phyloP scores from a whole-genome alignment of 2,888 invertebrate genomes.

The Polydrusus pterygomalis region DNA sequence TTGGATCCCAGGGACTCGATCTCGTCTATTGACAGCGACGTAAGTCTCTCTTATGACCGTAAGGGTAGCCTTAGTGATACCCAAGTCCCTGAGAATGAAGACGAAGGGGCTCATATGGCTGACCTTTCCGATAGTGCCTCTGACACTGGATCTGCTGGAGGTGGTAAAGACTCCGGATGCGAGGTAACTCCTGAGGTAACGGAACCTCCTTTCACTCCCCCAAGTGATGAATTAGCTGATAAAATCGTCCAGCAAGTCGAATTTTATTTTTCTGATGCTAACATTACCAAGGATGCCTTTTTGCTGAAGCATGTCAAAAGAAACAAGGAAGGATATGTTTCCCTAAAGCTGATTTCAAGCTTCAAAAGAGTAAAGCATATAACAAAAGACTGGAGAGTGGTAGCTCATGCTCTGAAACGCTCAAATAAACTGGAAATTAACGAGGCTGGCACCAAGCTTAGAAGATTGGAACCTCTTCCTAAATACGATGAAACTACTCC shows the following conservation, averaged over 20 bases:
- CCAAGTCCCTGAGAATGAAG: constrained; percentile 68
- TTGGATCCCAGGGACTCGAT: constrained; percentile 77
- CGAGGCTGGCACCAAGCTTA: constrained; percentile 91
- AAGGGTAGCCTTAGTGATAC: constrained; percentile 64
- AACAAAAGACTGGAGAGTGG: constrained; percentile 95
- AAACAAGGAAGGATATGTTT: constrained; percentile 97
- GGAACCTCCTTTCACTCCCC: constrained; percentile 80
- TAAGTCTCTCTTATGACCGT: constrained; percentile 75
- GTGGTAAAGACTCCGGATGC: constrained; percentile 81
- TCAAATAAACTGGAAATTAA: constrained; percentile 91
- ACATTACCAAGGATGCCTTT: constrained; percentile 96
- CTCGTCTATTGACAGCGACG: constrained; percentile 78
- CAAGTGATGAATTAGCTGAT: constrained; percentile 85
- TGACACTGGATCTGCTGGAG: constrained; percentile 78
- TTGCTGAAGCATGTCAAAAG: constrained; percentile 94
- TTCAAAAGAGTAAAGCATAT: constrained; percentile 96
- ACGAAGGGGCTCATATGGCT: constrained; percentile 77
- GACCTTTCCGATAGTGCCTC: constrained; percentile 81
- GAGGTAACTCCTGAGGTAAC: constrained; percentile 76
- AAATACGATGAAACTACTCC: constrained; percentile 94
- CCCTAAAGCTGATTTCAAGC: constrained; percentile 94
- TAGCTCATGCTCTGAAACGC: constrained; percentile 87
- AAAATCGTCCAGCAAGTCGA: constrained; percentile 92
- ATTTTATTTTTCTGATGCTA: constrained; percentile 96
- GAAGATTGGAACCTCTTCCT: constrained; percentile 89